phyloP scores from a whole-genome alignment of 2,113 vertebrate species.

The Toxotes chatareus region DNA sequence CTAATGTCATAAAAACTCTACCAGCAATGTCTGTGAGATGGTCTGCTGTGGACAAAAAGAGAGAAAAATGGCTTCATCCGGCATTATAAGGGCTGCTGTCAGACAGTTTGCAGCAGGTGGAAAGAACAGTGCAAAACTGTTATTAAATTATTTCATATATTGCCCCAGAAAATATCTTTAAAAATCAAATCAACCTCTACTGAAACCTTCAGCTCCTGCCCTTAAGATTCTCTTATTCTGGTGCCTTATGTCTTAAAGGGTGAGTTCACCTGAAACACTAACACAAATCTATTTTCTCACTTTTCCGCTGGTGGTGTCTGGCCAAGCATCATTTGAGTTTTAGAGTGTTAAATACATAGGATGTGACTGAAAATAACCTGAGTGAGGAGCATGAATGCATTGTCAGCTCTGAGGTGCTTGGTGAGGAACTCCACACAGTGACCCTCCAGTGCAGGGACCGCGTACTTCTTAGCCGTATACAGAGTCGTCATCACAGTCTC shows the following conservation, averaged over 20 bases:
- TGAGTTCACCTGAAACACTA: neutral
- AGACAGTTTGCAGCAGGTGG: neutral
- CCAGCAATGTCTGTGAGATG: neutral
- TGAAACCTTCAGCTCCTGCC: neutral
- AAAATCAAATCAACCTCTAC: neutral
- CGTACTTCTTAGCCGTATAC: slow-evolving; percentile 95
- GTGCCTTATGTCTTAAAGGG: neutral
- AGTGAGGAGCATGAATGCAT: slow-evolving; percentile 95
- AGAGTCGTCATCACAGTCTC: slow-evolving; percentile 97
- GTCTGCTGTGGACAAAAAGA: slow-evolving; percentile 12
- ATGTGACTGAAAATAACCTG: slow-evolving; percentile 83
- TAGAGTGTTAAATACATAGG: neutral
- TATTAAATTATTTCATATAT: neutral
- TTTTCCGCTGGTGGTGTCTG: neutral
- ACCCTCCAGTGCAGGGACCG: slow-evolving; percentile 92
- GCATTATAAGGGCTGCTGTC: neutral
- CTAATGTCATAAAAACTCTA: slow-evolving; percentile 39
- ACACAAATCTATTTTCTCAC: neutral
- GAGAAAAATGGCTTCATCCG: slow-evolving; percentile 25
- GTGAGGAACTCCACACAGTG: slow-evolving; percentile 95
- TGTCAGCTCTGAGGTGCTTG: slow-evolving; percentile 94
- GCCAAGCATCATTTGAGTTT: too few relatives aligned
- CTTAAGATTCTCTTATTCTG: neutral
- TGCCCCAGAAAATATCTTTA: neutral
- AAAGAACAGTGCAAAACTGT: neutral